Base-by-base conservation (phyloP, 2,797 vertebrate species). In the Eurystomus glaucurus region DNA sequence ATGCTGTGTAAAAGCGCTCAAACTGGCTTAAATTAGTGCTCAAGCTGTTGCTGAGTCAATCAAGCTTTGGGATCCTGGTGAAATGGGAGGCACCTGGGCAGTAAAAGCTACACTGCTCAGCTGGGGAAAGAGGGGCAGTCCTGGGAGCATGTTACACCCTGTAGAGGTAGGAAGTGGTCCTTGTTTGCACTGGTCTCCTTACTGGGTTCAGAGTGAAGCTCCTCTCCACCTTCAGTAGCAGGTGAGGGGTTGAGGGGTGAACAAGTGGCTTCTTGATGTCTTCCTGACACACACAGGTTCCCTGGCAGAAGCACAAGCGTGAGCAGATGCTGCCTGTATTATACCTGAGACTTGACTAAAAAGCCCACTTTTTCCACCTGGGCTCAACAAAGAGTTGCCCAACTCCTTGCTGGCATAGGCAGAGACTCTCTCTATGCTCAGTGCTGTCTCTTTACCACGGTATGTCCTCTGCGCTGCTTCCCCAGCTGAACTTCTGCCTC, bases 81-180 rank as follows among this genome's bases (percentile, higher is more conserved):
- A 54, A 84, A 60, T 14, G 6, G 46, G 51, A 75, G 26, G 28
- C 45, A 75, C 9, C 33, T 54, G 55, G 62, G 35, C 1, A 48
- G 14, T 6, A 21, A 15, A 31, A 55, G 8, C 5, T 43, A 22
- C 10, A 23, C 28, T 39, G 21, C 31, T 26, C 23, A 45, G 6
- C 12, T 46, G 19, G 22, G 22, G 16, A 20, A 45, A 28, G 9
- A 21, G 54, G 5, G 22, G 10, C 11, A 10, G 33, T 6, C 6
- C 19, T 23, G 23, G 31, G 31, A 9, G 23, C 19, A 3, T 6
- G 21, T 4, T 51, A 20, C 13, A 26, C 6, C 6, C 7, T 6
- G 4, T 2, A 16, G 5, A 29, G 28, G 14, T 16, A 10, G 0
- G 1, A 29, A 26, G 11, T 7, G 11, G 17, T n/a, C 19, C 10